Conservation (phyloP, 2,888 invertebrate genomes). For the Timema podura region DNA sequence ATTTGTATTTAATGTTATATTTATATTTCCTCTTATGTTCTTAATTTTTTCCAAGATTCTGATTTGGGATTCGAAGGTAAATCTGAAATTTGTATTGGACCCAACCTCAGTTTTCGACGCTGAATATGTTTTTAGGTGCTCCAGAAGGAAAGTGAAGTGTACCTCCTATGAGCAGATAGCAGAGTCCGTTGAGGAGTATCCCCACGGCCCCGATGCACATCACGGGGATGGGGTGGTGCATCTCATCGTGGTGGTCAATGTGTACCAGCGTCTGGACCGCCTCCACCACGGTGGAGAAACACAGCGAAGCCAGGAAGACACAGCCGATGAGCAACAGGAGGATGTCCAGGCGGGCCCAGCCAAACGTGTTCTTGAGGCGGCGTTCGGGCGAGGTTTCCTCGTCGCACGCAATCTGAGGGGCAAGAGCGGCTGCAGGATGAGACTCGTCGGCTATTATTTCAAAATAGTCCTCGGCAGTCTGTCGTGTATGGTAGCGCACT, state of each 20-base stretch:
- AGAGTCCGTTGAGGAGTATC: slow-evolving; percentile 68
- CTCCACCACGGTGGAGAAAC: slow-evolving; percentile 76
- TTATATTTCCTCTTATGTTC: too few species aligned
- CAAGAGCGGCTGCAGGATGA: too few species aligned
- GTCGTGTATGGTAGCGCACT: too few species aligned
- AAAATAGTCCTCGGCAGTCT: too few species aligned
- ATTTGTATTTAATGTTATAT: too few species aligned
- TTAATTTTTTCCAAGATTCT: too few species aligned
- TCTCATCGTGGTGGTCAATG: slow-evolving; percentile 64
- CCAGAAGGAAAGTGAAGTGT: slow-evolving; percentile 34
- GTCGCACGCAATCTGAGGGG: too few species aligned
- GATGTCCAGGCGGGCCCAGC: slow-evolving; percentile 89
- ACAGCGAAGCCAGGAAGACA: slow-evolving; percentile 76
- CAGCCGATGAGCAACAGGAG: slow-evolving; percentile 76
- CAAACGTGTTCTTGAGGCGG: slow-evolving; percentile 79
- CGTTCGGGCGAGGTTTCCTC: slow-evolving; percentile 34
- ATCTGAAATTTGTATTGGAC: too few species aligned
- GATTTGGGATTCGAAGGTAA: too few species aligned
- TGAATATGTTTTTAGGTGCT: too few species aligned
- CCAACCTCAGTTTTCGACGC: too few species aligned
- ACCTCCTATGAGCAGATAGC: slow-evolving; percentile 78
- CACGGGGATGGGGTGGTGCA: slow-evolving; percentile 71
- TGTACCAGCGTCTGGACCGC: slow-evolving; percentile 76
- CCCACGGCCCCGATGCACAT: slow-evolving; percentile 67
- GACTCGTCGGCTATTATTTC: too few species aligned